Base-by-base conservation (phyloP, 2,888 invertebrate genomes). In the Lagria hirta region DNA sequence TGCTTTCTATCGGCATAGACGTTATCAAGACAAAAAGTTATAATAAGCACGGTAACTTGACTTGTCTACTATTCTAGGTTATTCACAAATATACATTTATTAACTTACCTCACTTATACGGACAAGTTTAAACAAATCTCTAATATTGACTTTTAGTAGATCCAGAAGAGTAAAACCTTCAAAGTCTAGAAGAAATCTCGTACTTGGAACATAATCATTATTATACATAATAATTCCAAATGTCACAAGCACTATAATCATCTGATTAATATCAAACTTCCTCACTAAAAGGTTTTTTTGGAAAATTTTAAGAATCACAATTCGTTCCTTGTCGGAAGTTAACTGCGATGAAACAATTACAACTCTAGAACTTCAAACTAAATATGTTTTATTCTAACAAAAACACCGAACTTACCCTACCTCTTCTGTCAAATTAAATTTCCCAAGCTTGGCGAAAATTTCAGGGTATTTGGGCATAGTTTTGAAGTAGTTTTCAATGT, bases 401-500 rank as follows among this genome's bases (percentile, higher is more conserved):
- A n/a, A n/a, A n/a, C n/a, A n/a, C n/a, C n/a, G n/a, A n/a, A n/a
- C n/a, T n/a, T n/a, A n/a, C n/a, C n/a, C 23, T 4, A 23, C 23
- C 10, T 23, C 23, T 23, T 23, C 23, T 6, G 23, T 8, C n/a
- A 11, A 11, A 4, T 23, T 23, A 23, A 23, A 23, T n/a, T 23
- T 23, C 3, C 23, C 23, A n/a, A 23, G 23, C 23, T 23, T 23
- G 8, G 4, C 3, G n/a, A 23, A 23, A 23, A 23, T n/a, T 6
- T 23, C 23, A 3, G 23, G 23, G 10, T 23, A n/a, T n/a, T 23
- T 23, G 3, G 6, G 4, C 23, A 23, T 6, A n/a, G 4, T 8
- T n/a, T 23, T 23, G n/a, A 23, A 23, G 10, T 23, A 23, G 10
- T 23, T 23, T n/a, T 23, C 23, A 6, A 23, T 23, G n/a, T 23